Evolutionary conservation across 1,140 invertebrate genomes (phyloP), one percentile per base, ranked within the genome.

Genomic region (Leguminivora glycinivorella): DNA sequence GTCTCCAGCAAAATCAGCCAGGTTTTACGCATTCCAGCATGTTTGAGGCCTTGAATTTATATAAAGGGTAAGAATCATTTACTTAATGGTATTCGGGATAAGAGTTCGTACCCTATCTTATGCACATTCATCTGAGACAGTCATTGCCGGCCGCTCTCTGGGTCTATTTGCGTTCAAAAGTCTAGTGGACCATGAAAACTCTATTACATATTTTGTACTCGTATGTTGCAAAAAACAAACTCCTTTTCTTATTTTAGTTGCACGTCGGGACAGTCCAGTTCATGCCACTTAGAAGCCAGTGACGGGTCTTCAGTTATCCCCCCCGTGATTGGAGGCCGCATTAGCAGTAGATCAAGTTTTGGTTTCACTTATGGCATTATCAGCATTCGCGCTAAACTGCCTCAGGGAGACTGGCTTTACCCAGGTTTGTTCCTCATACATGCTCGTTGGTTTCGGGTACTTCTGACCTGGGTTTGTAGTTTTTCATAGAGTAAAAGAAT

Each of bases 371-470:
- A 95, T 73, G 95, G 95, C 9, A 91, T 91, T 60, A 92, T 95
- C 2, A 93, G 95, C 77, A 90, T 95, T 9, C 90, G 93, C n/a
- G 95, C 95, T 0, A 95, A 95, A 83, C 85, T 95, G 78, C 95
- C 95, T 0, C 79, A 88, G 29, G 95, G 95, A 56, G 95, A 95
- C 83, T 97, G 96, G 96, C 71, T 96, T 0, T 96, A 95, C 93
- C 95, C 96, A 86, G 94, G 95, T 95, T 6, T 22, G 19, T 52
- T 52, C n/a, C n/a, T n/a, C n/a, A n/a, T n/a, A n/a, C n/a, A n/a
- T n/a, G n/a, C n/a, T n/a, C n/a, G n/a, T n/a, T n/a, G n/a, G n/a
- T n/a, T n/a, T n/a, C n/a, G n/a, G n/a, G n/a, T n/a, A n/a, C n/a
- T n/a, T n/a, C n/a, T n/a, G n/a, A n/a, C n/a, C n/a, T n/a, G n/a